phyloP scores from a whole-genome alignment of 2,113 vertebrate genomes.

The Ariopsis seemanni region DNA sequence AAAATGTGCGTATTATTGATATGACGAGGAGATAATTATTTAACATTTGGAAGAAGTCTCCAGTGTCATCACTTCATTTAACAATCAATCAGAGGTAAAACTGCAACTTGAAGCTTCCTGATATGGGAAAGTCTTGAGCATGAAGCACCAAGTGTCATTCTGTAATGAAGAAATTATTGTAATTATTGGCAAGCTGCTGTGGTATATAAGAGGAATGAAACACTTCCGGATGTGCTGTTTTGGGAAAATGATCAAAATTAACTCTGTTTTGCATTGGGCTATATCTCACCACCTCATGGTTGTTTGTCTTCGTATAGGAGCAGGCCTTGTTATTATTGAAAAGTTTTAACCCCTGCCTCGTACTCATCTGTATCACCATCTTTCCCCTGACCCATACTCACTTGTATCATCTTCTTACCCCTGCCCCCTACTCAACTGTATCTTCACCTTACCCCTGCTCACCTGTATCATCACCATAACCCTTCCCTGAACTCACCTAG shows the following conservation, averaged over 20 bases:
- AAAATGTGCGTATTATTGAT: background rate
- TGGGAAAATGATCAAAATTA: background rate
- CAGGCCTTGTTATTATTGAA: background rate
- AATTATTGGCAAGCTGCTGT: background rate
- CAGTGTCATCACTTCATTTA: background rate
- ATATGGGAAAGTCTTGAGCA: background rate
- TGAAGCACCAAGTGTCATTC: background rate
- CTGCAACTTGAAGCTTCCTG: background rate
- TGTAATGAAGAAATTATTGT: background rate
- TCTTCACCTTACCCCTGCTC: too few relatives aligned
- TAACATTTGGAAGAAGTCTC: background rate
- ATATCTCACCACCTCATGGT: background rate
- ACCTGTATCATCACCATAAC: too few relatives aligned
- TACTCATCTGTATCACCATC: too few relatives aligned
- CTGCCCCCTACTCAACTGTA: too few relatives aligned
- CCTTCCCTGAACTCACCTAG: too few relatives aligned
- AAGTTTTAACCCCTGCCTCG: too few relatives aligned
- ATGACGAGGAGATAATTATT: background rate
- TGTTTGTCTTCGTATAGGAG: background rate
- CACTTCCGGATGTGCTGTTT: background rate
- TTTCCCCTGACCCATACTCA: too few relatives aligned
- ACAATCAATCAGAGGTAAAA: background rate
- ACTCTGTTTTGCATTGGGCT: background rate
- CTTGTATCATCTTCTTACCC: too few relatives aligned
- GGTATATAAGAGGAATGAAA: background rate